Percentiles rank a stretch among this genome's conserved stretches.
Conservation (phyloP, 2,113 vertebrate species). For the Lophura nycthemera region DNA sequence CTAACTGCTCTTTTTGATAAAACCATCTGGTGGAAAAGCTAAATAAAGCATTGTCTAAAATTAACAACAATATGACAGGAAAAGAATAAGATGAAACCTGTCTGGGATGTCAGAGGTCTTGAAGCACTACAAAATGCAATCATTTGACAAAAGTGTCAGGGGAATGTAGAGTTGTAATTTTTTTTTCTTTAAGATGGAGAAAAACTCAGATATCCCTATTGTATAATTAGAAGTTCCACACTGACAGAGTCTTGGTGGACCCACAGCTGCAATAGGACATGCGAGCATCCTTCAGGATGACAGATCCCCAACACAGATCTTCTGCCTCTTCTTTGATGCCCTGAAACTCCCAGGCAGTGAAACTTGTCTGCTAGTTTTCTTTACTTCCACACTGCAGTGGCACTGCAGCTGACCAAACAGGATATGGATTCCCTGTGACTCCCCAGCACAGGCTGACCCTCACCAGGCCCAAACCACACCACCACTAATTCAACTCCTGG, state of each 20-base stretch:
- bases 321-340: background rate
- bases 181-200: background rate
- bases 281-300: background rate
- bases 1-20: constrained; percentile 33
- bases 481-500: background rate
- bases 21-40: background rate
- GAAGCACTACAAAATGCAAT: background rate
- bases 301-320: fast-evolving
- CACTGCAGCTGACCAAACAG: background rate
- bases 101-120: background rate
- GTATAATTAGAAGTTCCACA: background rate
- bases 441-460: background rate
- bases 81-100: background rate
- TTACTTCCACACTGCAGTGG: background rate
- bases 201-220: fast-evolving
- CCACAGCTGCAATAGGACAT: background rate
- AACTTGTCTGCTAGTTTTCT: background rate
- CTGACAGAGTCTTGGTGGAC: background rate
- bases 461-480: background rate
- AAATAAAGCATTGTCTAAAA: constrained; percentile 22
- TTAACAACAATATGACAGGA: background rate
- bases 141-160: background rate
- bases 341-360: background rate
- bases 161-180: fast-evolving
- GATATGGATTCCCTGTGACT: background rate